These are phyloP conservation scores for Dolichomitus sp. DNA, from an alignment of 2,888 invertebrate species.

Conservation along the genomic window DNA sequence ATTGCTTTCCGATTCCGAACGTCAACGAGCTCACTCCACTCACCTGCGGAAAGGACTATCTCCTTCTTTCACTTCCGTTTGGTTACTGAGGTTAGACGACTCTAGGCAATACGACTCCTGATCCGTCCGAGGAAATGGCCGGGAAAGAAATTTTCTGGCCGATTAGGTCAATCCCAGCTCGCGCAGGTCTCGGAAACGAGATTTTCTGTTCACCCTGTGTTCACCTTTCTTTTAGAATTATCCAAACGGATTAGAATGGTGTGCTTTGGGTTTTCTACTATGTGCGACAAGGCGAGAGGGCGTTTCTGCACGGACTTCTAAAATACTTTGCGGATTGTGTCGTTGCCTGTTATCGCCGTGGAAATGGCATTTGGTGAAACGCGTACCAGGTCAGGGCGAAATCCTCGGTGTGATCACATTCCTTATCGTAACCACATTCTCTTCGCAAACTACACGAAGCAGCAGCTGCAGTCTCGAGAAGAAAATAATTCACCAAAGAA, in stretches of 20 bases:
- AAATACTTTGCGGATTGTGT: constrained; percentile 10
- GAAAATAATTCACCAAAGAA: neutral
- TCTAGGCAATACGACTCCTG: neutral
- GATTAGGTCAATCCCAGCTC: constrained; percentile 69
- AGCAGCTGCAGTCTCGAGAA: neutral
- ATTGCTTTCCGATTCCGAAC: constrained; percentile 54
- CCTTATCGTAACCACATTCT: neutral
- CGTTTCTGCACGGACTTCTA: neutral
- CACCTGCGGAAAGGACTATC: constrained; percentile 36
- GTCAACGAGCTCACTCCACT: constrained; percentile 56
- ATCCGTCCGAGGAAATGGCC: constrained; percentile 37
- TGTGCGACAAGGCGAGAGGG: constrained; percentile 3
- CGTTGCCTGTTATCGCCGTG: constrained; percentile 23
- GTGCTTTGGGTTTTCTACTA: neutral
- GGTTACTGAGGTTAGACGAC: constrained; percentile 30
- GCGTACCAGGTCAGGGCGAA: constrained; percentile 7
- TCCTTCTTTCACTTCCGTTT: constrained; percentile 25
- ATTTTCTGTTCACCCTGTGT: constrained; percentile 52
- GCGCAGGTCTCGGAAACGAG: constrained; percentile 70
- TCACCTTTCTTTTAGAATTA: constrained; percentile 41
- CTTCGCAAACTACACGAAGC: neutral
- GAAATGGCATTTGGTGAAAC: constrained; percentile 44
- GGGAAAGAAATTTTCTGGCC: constrained; percentile 73
- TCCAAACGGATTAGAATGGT: constrained; percentile 42
- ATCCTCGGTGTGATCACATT: constrained; percentile 12